Evolutionary conservation across 2,888 invertebrate genomes (phyloP).

Genomic region (Dioctria rufipes): DNA sequence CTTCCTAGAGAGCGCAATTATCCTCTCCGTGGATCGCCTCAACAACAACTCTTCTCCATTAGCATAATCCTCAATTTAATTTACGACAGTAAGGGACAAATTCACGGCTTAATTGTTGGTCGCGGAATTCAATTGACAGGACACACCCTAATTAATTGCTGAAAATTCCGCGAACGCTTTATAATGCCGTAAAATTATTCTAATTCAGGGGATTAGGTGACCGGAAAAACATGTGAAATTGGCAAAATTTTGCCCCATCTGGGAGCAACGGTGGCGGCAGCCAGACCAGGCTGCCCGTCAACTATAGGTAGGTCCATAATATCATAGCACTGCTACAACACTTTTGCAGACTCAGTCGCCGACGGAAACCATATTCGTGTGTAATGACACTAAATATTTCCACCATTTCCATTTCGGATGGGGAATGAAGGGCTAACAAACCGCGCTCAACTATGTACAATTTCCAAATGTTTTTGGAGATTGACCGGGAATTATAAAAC

Average conservation of each 20-base stretch:
- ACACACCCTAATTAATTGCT: constrained; percentile 41
- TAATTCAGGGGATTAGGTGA: constrained; percentile 30
- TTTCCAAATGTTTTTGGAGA: constrained; percentile 12
- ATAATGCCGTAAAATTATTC: constrained; percentile 41
- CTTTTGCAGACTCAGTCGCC: not conserved
- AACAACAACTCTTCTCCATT: not conserved
- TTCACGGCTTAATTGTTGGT: constrained; percentile 43
- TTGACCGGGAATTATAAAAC: constrained; percentile 39
- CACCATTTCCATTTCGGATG: not conserved
- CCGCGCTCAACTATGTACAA: not conserved
- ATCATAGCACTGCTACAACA: not conserved
- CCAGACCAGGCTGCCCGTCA: not conserved
- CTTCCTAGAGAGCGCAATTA: no score
- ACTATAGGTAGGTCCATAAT: not conserved
- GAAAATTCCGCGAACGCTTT: constrained; percentile 32
- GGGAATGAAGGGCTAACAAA: not conserved
- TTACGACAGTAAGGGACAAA: constrained; percentile 38
- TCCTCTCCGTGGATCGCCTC: not conserved
- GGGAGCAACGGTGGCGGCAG: not conserved
- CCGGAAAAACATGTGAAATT: constrained; percentile 32
- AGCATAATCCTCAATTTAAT: constrained; percentile 38
- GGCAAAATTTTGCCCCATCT: not conserved
- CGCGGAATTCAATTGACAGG: constrained; percentile 48
- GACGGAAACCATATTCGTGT: not conserved
- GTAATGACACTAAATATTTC: constrained; percentile 4